Conservation (phyloP, 2,113 vertebrate species). For the Takifugu flavidus region DNA sequence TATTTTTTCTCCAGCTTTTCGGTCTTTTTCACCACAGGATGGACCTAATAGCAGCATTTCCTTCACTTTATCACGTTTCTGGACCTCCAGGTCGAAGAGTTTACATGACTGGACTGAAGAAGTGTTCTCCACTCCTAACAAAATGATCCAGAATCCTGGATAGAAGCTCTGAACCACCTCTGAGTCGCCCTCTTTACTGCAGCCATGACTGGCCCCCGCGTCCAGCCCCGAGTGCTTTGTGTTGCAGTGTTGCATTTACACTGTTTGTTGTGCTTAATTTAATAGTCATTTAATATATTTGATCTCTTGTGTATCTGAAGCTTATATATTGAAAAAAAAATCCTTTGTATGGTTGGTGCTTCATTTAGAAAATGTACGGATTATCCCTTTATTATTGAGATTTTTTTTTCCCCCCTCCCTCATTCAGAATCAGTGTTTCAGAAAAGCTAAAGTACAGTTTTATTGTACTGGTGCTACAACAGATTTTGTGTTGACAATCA, state of each 20-base stretch:
- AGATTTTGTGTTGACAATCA: slow-evolving; percentile 87
- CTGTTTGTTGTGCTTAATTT: slow-evolving; percentile 80
- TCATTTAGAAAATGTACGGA: slow-evolving; percentile 73
- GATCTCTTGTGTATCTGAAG: slow-evolving; percentile 73
- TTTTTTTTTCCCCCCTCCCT: slow-evolving; percentile 59
- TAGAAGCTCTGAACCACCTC: slow-evolving; percentile 47
- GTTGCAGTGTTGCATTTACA: slow-evolving; percentile 72
- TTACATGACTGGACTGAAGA: slow-evolving; percentile 49
- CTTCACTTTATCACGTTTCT: slow-evolving; percentile 18
- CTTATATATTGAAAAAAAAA: slow-evolving; percentile 64
- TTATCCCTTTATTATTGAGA: slow-evolving; percentile 72
- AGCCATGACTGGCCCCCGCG: slow-evolving; percentile 44
- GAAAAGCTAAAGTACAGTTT: slow-evolving; percentile 89
- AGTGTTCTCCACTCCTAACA: slow-evolving; percentile 33
- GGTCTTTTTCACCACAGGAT: slow-evolving; percentile 5
- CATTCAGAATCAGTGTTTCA: slow-evolving; percentile 77
- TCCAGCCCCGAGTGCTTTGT: slow-evolving; percentile 63
- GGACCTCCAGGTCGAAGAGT: slow-evolving; percentile 34
- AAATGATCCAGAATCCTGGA: slow-evolving; percentile 55
- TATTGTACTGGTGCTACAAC: slow-evolving; percentile 99
- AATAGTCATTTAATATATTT: slow-evolving; percentile 84
- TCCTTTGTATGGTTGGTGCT: slow-evolving; percentile 81
- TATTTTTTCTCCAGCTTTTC: neutral
- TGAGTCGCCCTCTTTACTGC: slow-evolving; percentile 42
- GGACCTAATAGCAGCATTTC: slow-evolving; percentile 6